Evolutionary conservation across 2,113 vertebrate species (phyloP), one percentile per base, ranked within the genome.

Genomic region (Pitta sordida): DNA sequence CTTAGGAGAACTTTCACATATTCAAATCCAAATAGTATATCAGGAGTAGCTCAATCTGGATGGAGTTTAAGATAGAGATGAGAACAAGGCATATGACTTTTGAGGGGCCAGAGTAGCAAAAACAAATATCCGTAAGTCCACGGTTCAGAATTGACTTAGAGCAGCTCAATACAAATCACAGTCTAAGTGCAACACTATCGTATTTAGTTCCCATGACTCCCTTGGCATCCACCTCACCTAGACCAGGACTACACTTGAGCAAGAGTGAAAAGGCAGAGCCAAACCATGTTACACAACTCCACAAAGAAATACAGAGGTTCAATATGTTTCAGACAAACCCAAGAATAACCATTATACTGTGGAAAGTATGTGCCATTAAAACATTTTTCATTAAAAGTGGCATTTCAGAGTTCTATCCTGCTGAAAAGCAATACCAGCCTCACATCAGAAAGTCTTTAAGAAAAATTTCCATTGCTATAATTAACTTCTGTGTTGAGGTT

Each of bases 321-420:
- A 88, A 36, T 44, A 55, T 29, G 73, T 69, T 92, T 75, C 76
- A 93, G 73, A 88, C 68, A 88, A 94, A 78, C 93, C 94, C 92
- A 94, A 88, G 94, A 96, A 93, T 75, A 96, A 96, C 93, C 83
- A 86, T 93, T 92, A 44, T 80, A 13, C 69, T 52, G 88, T 88
- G 92, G 94, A 96, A 96, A 93, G 44, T 96, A 96, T 95, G 90
- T 86, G 64, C 95, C 83, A 90, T 92, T 93, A 81, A 88, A 93
- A 52, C 44, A 90, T 88, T 91, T 95, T 95, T 93, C 88, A 93
- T 86, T 96, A 83, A 9, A 94, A 96, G 64, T 78, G 83, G 68
- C 85, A 93, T 90, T 96, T 93, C 86, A 95, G 80, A 23, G 17
- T 78, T 93, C 85, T 37, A 69, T 73, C 79, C 85, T 91, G 37